phyloP scores from a whole-genome alignment of 2,113 vertebrate genomes.

The Poecile atricapillus region DNA sequence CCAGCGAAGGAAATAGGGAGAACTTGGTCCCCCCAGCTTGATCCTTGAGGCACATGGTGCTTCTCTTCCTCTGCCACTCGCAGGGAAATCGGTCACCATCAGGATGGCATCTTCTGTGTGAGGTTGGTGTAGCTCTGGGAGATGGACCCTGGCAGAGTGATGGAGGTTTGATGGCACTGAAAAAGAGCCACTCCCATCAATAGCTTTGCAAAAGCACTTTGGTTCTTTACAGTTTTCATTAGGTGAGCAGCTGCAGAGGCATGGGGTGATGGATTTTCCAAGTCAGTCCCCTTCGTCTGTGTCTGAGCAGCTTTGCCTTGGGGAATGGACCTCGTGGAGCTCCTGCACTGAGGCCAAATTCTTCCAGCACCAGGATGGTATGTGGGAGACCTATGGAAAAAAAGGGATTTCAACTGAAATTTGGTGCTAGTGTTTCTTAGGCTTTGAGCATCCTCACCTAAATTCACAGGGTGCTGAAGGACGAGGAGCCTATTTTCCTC shows the following conservation, averaged over 20 bases:
- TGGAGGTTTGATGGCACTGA: neutral
- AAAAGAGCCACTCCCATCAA: neutral
- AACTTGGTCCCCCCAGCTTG: neutral
- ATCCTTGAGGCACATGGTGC: neutral
- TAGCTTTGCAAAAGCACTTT: neutral
- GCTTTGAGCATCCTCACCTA: neutral
- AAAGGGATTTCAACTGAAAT: neutral
- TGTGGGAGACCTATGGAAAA: neutral
- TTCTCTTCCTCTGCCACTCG: neutral
- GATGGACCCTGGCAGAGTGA: neutral
- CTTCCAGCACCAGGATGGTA: neutral
- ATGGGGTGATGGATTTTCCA: neutral
- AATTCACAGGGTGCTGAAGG: neutral
- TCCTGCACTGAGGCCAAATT: neutral
- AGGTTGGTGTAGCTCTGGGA: neutral
- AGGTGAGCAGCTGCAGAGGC: neutral
- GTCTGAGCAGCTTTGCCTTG: neutral
- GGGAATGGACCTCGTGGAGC: neutral
- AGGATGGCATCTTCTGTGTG: rapidly evolving
- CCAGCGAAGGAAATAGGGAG: neutral
- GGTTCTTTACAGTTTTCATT: neutral
- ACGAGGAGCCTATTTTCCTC: neutral
- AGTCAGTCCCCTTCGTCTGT: neutral
- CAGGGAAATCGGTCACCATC: neutral
- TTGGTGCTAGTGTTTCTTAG: neutral